Evolutionary conservation across 1,140 invertebrate species (phyloP), one percentile per base, ranked within the genome.

Genomic region (Drosophila murphyi): DNA sequence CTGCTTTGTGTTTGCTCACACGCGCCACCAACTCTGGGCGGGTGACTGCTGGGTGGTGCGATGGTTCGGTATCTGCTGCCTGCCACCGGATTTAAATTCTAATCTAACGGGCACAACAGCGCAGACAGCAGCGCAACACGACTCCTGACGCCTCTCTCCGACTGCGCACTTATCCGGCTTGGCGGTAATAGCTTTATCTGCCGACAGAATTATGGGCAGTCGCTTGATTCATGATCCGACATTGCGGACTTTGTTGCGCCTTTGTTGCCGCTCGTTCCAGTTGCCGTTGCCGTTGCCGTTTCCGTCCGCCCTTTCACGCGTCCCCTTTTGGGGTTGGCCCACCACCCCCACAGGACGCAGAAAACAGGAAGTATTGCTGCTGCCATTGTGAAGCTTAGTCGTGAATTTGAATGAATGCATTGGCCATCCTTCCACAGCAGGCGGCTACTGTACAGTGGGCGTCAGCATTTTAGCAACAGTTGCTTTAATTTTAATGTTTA

Each of bases 121-220:
- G 57, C 39, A 47, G 57, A 45, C 34, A 41, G 32, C 64, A 3
- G 34, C 32, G n/a, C n/a, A 41, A 39, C 39, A 8, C 28, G 56
- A 43, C 39, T 41, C 10, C 31, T 41, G 62, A 35, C 62, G 61
- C 59, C 10, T 10, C 7, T 10, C 39, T 69, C 82, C 60, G 61
- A 50, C 56, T 82, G 80, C 80, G 64, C 85, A 83, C 77, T 88
- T 89, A 88, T 78, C 85, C 83, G 80, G 73, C 61, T 76, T 89
- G 86, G 81, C 85, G 85, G 86, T 89, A 89, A 89, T 89, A 89
- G 86, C 85, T 89, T 89, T 89, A 89, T 89, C 85, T 89, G 85
- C 81, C 81, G 78, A 90, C 75, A 81, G 86, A 89, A 90, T 89
- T 81, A 89, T 89, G 86, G 81, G 39, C 78, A 76, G 62, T 39